Conservation (phyloP, 2,113 vertebrate genomes). For the Heloderma charlesbogerti region DNA sequence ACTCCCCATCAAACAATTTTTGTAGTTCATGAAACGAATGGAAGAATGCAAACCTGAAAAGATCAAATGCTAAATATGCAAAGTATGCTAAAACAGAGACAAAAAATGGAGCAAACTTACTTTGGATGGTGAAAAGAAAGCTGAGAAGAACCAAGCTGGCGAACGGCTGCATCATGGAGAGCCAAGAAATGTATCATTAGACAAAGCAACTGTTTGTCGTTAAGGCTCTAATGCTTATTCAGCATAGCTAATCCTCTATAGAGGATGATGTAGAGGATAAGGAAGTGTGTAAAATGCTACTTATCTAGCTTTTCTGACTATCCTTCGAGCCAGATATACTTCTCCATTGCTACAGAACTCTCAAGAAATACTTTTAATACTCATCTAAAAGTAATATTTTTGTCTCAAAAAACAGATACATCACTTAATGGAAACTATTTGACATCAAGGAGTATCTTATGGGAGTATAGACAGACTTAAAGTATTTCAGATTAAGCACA, state of each 20-base stretch:
- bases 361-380: slow-evolving; percentile 27
- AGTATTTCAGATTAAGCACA: slow-evolving; percentile 8
- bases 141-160: slow-evolving; percentile 71
- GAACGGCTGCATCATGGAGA: slow-evolving; percentile 78
- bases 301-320: slow-evolving; percentile 56
- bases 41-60: background rate
- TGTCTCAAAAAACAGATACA: background rate
- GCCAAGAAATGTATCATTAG: slow-evolving; percentile 66
- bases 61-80: background rate
- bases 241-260: slow-evolving; percentile 75
- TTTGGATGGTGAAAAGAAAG: slow-evolving; percentile 73
- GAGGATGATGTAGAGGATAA: slow-evolving; percentile 76
- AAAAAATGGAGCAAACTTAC: slow-evolving; percentile 74
- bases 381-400: slow-evolving; percentile 24
- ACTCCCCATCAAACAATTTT: background rate
- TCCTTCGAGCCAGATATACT: slow-evolving; percentile 26
- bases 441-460: background rate
- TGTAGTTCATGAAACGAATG: background rate
- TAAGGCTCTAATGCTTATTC: slow-evolving; percentile 81
- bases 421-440: background rate
- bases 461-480: background rate
- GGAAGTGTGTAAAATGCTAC: slow-evolving; percentile 68
- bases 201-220: slow-evolving; percentile 79
- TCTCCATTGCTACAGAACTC: slow-evolving; percentile 8
- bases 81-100: background rate